Percentiles rank a stretch among this genome's conserved stretches.
phyloP scores from a whole-genome alignment of 2,797 vertebrate genomes.

The Petrocephalus schoutedeni region DNA sequence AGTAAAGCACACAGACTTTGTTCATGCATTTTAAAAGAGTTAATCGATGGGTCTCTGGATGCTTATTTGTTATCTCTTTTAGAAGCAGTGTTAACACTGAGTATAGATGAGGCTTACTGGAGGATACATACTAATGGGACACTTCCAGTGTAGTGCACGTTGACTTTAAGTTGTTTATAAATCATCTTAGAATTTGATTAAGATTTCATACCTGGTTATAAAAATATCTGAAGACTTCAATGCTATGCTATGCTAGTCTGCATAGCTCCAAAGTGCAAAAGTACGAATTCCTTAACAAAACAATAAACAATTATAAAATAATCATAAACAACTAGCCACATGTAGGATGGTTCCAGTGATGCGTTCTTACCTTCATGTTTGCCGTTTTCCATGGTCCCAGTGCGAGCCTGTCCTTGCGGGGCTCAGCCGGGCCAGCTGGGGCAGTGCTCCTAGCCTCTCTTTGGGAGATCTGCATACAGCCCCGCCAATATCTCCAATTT shows the following conservation, averaged over 20 bases:
- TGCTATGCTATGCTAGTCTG: not conserved
- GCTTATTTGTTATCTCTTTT: not conserved
- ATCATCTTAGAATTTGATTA: not conserved
- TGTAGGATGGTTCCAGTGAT: not conserved
- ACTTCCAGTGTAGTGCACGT: not conserved
- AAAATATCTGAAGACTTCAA: conserved; percentile 3
- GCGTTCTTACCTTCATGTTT: conserved; percentile 35
- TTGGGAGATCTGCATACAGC: conserved; percentile 9
- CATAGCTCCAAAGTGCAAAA: not conserved
- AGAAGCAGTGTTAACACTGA: not conserved
- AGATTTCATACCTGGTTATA: not conserved
- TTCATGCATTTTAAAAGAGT: not conserved
- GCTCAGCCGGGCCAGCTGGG: not conserved
- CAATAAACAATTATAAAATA: not conserved
- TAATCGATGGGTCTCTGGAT: not conserved
- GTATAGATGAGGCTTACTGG: not conserved
- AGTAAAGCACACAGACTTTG: not conserved
- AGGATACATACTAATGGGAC: not conserved
- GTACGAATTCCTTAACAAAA: not conserved
- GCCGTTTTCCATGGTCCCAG: conserved; percentile 39
- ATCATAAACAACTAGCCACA: not conserved
- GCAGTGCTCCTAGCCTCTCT: not conserved
- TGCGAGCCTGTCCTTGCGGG: not conserved
- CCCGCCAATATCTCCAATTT: conserved; percentile 38
- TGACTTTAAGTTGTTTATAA: not conserved